Base-by-base conservation (phyloP, 2,113 vertebrate species). In the Taxidea taxus region DNA sequence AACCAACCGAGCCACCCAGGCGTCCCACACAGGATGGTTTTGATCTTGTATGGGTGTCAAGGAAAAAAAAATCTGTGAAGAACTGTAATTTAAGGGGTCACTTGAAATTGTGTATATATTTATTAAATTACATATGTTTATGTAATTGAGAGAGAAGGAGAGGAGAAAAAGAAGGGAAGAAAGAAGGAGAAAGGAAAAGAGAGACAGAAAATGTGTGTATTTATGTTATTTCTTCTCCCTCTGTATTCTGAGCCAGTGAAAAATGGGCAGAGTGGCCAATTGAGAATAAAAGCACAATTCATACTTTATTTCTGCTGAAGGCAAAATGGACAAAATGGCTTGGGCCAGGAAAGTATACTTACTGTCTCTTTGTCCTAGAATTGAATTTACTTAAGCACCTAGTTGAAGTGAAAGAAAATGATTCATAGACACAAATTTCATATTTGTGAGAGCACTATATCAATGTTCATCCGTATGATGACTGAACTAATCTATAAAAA, bases 401-500 rank as follows among this genome's bases (percentile, higher is more conserved):
- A 64, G 44, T 34, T 39, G 15, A 87, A 90, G 31, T 27, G 2
- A 11, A 70, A 0, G 2, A 15, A 80, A 88, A 51, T 42, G 11
- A 64, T 44, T 58, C 18, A 74, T 14, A 89, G 47, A 11, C 3
- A 87, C 39, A 80, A 21, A 10, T 7, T 54, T 81, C 42, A 31
- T 31, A 82, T 44, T 90, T 42, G 14, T 90, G 25, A 60, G 1
- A 82, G 23, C 2, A 84, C 1, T 62, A 0, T 92, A 34, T 81
- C 42, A 66, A 7, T 82, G 15, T 74, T 7, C 39, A 91, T 92
- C 5, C 8, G 25, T 14, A 39, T 37, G 47, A 39, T 58, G 11
- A 84, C 8, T 56, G 25, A 88, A 75, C 93, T 80, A 84, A n/a
- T 90, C 18, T 83, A 10, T 72, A 68, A 91, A 96, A 97, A 78